Conservation (phyloP, 2,113 vertebrate species). For the Phrynosoma platyrhinos region DNA sequence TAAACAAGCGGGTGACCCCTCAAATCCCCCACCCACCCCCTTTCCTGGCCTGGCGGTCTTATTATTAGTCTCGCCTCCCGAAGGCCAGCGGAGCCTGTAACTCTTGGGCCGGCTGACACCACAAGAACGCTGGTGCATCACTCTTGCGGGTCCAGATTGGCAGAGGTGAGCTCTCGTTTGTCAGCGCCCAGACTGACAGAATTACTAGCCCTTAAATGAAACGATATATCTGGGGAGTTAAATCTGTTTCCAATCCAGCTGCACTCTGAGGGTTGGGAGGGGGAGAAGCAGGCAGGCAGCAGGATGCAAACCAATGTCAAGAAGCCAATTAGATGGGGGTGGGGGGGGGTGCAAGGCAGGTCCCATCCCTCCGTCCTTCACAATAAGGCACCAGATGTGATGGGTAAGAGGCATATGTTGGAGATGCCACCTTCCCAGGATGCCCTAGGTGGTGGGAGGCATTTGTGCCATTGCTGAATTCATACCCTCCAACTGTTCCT, state of each 20-base stretch:
- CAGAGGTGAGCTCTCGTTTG: slow-evolving; percentile 72
- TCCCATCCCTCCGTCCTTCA: neutral
- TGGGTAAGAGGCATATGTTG: too few species aligned
- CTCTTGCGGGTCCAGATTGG: slow-evolving; percentile 61
- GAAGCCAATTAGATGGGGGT: neutral
- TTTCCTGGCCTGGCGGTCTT: neutral
- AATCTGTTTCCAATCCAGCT: slow-evolving; percentile 74
- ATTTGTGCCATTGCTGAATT: too few species aligned
- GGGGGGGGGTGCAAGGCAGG: too few species aligned
- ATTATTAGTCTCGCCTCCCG: slow-evolving; percentile 76
- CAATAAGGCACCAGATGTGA: too few species aligned
- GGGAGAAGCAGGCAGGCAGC: neutral
- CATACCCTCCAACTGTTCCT: too few species aligned
- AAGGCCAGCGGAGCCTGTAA: slow-evolving; percentile 84
- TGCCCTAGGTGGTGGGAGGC: too few species aligned
- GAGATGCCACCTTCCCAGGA: too few species aligned
- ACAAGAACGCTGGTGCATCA: slow-evolving; percentile 60
- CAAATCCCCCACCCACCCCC: neutral
- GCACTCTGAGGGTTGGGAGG: neutral
- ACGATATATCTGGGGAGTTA: slow-evolving; percentile 83
- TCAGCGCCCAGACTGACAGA: slow-evolving; percentile 82
- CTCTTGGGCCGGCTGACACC: slow-evolving; percentile 74
- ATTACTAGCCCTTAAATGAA: slow-evolving; percentile 83
- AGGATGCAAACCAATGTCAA: neutral
- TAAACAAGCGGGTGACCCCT: neutral